Conservation (phyloP, 2,113 vertebrate genomes). For the Eublepharis macularius region DNA sequence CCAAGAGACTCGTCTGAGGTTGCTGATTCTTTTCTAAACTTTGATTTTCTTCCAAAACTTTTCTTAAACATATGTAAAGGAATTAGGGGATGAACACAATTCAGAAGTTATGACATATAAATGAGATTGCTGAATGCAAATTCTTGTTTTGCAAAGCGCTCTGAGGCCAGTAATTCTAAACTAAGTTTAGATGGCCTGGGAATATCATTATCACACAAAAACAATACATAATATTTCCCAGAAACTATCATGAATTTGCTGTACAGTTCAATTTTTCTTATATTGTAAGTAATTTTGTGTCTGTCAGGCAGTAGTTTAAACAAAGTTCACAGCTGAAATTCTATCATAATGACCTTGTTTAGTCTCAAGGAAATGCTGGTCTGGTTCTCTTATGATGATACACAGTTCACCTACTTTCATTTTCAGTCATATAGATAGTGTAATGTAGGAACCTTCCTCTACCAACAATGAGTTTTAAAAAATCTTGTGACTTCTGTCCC, state of each 20-base stretch:
- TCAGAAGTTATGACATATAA: neutral
- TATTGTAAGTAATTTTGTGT: constrained; percentile 17
- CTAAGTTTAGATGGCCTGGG: neutral
- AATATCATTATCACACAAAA: constrained; percentile 8
- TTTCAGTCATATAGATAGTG: constrained; percentile 3
- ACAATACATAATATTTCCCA: neutral
- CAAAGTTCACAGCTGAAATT: constrained; percentile 42
- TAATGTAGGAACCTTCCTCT: neutral
- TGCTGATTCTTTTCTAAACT: neutral
- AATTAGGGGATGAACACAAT: neutral
- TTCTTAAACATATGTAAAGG: neutral
- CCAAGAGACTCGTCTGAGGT: neutral
- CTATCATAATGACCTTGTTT: constrained; percentile 18
- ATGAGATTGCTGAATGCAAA: neutral
- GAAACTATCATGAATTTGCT: neutral
- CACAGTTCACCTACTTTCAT: constrained; percentile 6
- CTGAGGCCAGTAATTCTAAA: neutral
- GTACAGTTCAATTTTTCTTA: neutral
- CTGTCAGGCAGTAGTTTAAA: constrained; percentile 47
- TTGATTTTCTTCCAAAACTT: neutral
- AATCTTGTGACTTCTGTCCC: neutral
- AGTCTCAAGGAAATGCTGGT: constrained; percentile 31
- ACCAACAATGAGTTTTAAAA: neutral
- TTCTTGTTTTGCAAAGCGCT: neutral
- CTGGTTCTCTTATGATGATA: constrained; percentile 19